These are phyloP conservation scores for Pocota personata DNA, from an alignment of 2,888 invertebrate genomes.

Conservation along the genomic window DNA sequence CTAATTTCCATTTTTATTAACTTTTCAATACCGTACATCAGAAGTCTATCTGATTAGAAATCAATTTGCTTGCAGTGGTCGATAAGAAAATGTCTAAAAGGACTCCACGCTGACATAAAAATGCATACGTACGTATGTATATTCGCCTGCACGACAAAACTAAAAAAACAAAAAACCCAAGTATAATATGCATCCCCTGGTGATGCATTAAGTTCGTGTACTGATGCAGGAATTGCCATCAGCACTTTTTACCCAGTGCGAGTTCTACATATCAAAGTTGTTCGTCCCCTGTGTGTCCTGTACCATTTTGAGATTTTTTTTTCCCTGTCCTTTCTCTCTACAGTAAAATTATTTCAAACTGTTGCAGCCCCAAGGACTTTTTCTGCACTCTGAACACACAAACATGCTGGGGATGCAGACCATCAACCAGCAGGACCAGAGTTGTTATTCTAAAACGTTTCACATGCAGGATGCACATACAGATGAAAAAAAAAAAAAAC, in stretches of 20 bases:
- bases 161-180: background rate
- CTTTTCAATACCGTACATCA: constrained; percentile 32
- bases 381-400: constrained; percentile 57
- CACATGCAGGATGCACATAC: constrained; percentile 49
- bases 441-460: constrained; percentile 59
- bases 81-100: constrained; percentile 22
- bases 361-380: constrained; percentile 64
- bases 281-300: constrained; percentile 41
- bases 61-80: constrained; percentile 46
- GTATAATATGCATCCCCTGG: constrained; percentile 18
- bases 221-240: constrained; percentile 52
- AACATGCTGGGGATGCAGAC: constrained; percentile 21
- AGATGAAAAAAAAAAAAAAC: constrained; percentile 21
- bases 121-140: background rate
- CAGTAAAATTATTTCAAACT: constrained; percentile 48
- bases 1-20: constrained; percentile 49
- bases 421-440: constrained; percentile 38
- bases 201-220: constrained; percentile 48
- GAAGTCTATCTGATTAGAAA: constrained; percentile 51
- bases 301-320: constrained; percentile 21
- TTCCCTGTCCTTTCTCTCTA: background rate
- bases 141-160: background rate
- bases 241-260: constrained; percentile 34
- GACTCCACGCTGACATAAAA: background rate
- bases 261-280: constrained; percentile 34